Base-by-base conservation (phyloP, 2,888 invertebrate species). In the Chrysolina oricalcia region DNA sequence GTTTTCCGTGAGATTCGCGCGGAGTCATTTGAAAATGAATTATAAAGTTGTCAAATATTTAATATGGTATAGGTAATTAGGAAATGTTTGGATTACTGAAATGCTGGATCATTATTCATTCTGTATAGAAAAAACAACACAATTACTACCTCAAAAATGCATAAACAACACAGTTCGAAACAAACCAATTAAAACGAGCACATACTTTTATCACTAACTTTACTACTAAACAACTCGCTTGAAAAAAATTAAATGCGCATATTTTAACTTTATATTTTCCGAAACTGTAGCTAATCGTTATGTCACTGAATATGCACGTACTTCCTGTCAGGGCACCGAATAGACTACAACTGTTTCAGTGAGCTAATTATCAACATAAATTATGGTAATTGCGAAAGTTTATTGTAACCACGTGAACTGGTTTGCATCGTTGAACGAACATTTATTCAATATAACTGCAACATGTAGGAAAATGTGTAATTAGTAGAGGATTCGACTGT, bases 401-500 rank as follows among this genome's bases (percentile, higher is more conserved):
- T 59, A n/a, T n/a, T 27, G 59, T 35, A 15, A 9, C n/a, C 17
- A 27, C 27, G 59, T 59, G 35, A 59, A 59, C 59, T 64, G 9
- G 15, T 63, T 62, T 62, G 19, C 19, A 56, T 21, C 63, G 9
- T 19, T 43, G 13, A 19, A 11, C 11, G 56, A 11, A 64, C 15
- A 41, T 19, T 41, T 13, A 46, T 50, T 50, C 8, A 21, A 50
- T 41, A 59, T 64, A 64, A 64, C 46, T 71, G 71, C 71, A 71
- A 50, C 50, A 71, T 40, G n/a, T 35, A 70, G 19, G 21, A 40
- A 53, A 2, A n/a, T 35, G 19, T 27, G 50, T 48, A n/a, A 23
- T 66, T 46, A 46, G 43, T 66, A 23, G 46, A 48, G 35, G 8
- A 35, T 35, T 35, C 35, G 35, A 21, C 40, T 5, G 17, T 21